These are phyloP conservation scores for Agonopterix subpropinquella DNA, from an alignment of 2,888 invertebrate species.

Conservation along the genomic window DNA sequence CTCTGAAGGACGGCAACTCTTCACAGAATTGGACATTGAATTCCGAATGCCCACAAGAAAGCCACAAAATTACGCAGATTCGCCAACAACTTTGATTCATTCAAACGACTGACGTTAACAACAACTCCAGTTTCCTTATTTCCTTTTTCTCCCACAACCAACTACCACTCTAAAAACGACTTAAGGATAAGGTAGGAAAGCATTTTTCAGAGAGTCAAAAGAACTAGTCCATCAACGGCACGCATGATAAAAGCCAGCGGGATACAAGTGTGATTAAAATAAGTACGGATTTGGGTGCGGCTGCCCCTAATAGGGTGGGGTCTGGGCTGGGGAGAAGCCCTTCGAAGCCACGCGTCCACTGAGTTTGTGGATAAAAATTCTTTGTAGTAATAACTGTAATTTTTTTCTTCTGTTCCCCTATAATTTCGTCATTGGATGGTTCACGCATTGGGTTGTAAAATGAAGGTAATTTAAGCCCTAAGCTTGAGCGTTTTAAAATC, in stretches of 20 bases:
- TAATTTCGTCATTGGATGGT: too few relatives aligned
- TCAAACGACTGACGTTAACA: conserved; percentile 1
- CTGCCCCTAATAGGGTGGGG: conserved; percentile 32
- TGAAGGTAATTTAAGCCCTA: not conserved
- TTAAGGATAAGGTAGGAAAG: conserved; percentile 19
- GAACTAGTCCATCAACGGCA: conserved; percentile 41
- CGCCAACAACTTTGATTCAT: conserved; percentile 3
- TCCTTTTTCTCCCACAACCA: conserved; percentile 25
- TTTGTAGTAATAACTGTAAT: not conserved
- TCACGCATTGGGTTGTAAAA: not conserved
- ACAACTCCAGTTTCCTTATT: conserved; percentile 3
- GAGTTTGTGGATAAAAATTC: not conserved
- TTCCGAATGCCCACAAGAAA: too few relatives aligned
- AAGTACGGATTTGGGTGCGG: conserved; percentile 67
- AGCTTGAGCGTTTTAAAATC: too few relatives aligned
- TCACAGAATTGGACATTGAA: too few relatives aligned
- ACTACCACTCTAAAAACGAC: conserved; percentile 20
- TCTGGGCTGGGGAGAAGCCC: conserved; percentile 24
- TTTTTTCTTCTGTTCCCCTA: conserved; percentile 2
- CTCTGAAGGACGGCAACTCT: too few relatives aligned
- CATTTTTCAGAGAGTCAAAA: conserved; percentile 18
- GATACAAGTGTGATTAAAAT: conserved; percentile 65
- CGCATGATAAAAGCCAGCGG: conserved; percentile 60
- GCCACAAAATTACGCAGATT: conserved; percentile 1
- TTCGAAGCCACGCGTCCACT: conserved; percentile 26